These are phyloP conservation scores for Unio pictorum DNA, from an alignment of 2,888 invertebrate genomes.

Conservation along the genomic window DNA sequence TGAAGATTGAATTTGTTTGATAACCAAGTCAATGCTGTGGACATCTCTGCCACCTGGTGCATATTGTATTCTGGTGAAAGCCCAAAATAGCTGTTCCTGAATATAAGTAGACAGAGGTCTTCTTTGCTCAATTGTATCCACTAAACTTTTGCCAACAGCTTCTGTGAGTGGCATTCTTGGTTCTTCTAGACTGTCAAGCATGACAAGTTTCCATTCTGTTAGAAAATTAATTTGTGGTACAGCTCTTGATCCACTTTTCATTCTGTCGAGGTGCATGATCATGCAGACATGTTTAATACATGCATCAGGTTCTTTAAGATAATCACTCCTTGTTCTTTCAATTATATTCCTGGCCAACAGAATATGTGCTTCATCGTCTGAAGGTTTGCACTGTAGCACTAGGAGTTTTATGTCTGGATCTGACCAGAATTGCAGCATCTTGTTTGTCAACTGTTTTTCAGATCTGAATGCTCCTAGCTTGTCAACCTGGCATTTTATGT, in stretches of 20 bases:
- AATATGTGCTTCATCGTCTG: constrained; percentile 36
- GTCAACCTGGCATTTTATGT: constrained; percentile 22
- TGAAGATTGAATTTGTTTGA: constrained; percentile 18
- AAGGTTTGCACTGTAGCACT: constrained; percentile 36
- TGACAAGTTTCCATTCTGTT: constrained; percentile 34
- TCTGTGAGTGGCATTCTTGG: constrained; percentile 17
- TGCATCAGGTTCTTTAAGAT: background rate
- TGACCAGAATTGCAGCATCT: constrained; percentile 33
- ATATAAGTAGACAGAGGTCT: constrained; percentile 19
- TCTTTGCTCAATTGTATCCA: constrained; percentile 20
- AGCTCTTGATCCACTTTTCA: constrained; percentile 7
- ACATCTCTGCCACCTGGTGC: constrained; percentile 16
- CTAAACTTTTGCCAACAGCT: constrained; percentile 11
- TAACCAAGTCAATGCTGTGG: constrained; percentile 18
- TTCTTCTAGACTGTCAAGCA: constrained; percentile 15
- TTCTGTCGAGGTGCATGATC: constrained; percentile 20
- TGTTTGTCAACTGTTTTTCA: constrained; percentile 37
- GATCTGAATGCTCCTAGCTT: constrained; percentile 44
- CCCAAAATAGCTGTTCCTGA: constrained; percentile 38
- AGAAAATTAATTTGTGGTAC: constrained; percentile 9
- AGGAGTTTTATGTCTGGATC: constrained; percentile 19
- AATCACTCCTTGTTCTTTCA: constrained; percentile 21
- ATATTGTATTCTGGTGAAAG: constrained; percentile 41
- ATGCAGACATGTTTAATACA: constrained; percentile 20
- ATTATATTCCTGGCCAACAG: constrained; percentile 32